Conservation (phyloP, 2,888 invertebrate species). For the Thereva unica region DNA sequence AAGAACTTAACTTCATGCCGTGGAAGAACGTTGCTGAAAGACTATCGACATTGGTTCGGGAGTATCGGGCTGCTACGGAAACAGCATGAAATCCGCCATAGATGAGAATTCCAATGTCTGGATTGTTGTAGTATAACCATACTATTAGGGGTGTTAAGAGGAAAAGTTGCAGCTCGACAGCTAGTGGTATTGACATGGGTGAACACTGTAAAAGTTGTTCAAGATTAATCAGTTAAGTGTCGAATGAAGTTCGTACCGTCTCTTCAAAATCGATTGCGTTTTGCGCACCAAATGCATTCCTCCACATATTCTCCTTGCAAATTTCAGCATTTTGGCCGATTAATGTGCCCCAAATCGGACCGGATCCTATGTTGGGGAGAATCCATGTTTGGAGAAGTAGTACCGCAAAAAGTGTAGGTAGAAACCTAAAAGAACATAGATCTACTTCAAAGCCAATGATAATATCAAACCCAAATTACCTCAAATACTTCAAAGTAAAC, state of each 20-base stretch:
- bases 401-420: conserved; percentile 67
- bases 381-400: conserved; percentile 70
- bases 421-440: conserved; percentile 60
- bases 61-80: conserved; percentile 67
- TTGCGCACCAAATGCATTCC: conserved; percentile 69
- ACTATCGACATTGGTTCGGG: conserved; percentile 64
- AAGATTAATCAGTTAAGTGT: conserved; percentile 9
- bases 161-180: conserved; percentile 74
- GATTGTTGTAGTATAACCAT: conserved; percentile 65
- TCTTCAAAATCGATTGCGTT: conserved; percentile 71
- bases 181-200: conserved; percentile 74
- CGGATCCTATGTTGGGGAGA: conserved; percentile 67
- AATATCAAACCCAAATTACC: conserved; percentile 60
- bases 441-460: neutral
- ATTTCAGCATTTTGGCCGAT: conserved; percentile 67
- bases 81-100: conserved; percentile 63
- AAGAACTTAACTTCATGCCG: conserved; percentile 66
- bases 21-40: conserved; percentile 69
- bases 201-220: conserved; percentile 65
- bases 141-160: conserved; percentile 68
- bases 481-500: conserved; percentile 64
- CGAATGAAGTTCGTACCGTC: conserved; percentile 61
- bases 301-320: conserved; percentile 70
- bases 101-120: conserved; percentile 61
- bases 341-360: conserved; percentile 70